Percentiles rank a stretch among this genome's conserved stretches.
phyloP scores from a whole-genome alignment of 2,113 vertebrate genomes.

The Glaucomys volans region DNA sequence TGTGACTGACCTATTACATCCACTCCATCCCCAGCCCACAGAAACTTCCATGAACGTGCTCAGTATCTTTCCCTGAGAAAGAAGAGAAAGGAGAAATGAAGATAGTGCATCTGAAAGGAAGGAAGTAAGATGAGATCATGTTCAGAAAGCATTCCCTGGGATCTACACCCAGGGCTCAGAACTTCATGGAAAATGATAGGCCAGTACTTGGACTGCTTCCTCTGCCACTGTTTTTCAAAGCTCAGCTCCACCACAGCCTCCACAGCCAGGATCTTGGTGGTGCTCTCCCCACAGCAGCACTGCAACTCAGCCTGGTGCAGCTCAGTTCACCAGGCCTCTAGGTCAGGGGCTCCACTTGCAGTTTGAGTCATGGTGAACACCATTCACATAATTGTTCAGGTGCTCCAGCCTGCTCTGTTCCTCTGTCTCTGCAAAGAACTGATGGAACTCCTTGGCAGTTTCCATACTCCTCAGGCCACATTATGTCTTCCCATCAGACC shows the following conservation, averaged over 20 bases:
- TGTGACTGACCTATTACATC: background rate
- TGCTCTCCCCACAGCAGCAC: constrained; percentile 89
- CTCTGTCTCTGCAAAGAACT: constrained; percentile 93
- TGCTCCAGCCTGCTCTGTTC: constrained; percentile 87
- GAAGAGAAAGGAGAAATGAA: background rate
- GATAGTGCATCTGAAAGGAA: rapidly evolving
- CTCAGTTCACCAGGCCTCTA: constrained; percentile 3
- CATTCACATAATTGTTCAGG: constrained; percentile 86
- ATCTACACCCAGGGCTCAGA: constrained; percentile 79
- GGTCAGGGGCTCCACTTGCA: constrained; percentile 77
- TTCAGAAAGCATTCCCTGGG: background rate
- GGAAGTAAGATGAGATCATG: too few species aligned
- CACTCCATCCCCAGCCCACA: background rate
- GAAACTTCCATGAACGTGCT: background rate
- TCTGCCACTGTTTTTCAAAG: constrained; percentile 93
- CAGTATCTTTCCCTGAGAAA: background rate
- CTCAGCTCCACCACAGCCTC: constrained; percentile 93
- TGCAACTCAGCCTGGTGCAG: constrained; percentile 91
- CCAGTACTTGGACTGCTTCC: constrained; percentile 93
- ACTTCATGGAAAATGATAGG: constrained; percentile 89
- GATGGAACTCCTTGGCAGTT: constrained; percentile 93
- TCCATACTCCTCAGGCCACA: constrained; percentile 94
- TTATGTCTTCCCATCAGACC: constrained; percentile 86
- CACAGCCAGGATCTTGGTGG: constrained; percentile 93
- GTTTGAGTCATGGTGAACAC: constrained; percentile 90